phyloP scores from a whole-genome alignment of 23 tunicate species.

The Botrylloides violaceus region DNA sequence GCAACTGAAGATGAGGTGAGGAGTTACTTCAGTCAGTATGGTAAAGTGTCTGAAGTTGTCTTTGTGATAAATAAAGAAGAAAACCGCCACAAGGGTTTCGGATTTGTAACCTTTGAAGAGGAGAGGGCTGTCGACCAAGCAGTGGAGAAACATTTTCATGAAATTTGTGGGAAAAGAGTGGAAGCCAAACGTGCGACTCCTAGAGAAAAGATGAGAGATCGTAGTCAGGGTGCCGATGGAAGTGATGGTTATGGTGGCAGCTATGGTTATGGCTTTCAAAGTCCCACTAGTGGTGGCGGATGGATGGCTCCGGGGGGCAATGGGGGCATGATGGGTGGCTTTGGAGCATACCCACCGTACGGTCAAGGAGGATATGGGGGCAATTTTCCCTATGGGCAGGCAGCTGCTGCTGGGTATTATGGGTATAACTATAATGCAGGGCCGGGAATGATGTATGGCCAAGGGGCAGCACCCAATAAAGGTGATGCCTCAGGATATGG shows the following conservation, averaged over 20 bases:
- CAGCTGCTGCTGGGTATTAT: neutral
- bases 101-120: conserved; percentile 91
- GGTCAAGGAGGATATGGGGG: conserved; percentile 6
- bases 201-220: conserved; percentile 42
- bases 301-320: conserved; percentile 18
- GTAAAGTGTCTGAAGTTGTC: conserved; percentile 59
- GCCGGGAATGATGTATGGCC: conserved; percentile 10
- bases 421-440: conserved; percentile 18
- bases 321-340: conserved; percentile 17
- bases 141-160: conserved; percentile 80
- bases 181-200: conserved; percentile 77
- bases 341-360: neutral
- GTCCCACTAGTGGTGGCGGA: conserved; percentile 26
- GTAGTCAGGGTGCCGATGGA: conserved; percentile 3
- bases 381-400: conserved; percentile 14
- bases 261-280: conserved; percentile 63
- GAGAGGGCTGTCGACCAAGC: conserved; percentile 89
- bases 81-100: conserved; percentile 60
- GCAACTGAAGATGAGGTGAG: conserved; percentile 61
- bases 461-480: conserved; percentile 1
- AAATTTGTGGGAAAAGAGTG: conserved; percentile 76
- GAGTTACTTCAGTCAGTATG: conserved; percentile 57
- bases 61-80: conserved; percentile 74
- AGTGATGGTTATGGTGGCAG: conserved; percentile 34
- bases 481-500: conserved; percentile 14